Base-by-base conservation (phyloP, 2,888 invertebrate genomes). In the Adelognathus sp. region DNA sequence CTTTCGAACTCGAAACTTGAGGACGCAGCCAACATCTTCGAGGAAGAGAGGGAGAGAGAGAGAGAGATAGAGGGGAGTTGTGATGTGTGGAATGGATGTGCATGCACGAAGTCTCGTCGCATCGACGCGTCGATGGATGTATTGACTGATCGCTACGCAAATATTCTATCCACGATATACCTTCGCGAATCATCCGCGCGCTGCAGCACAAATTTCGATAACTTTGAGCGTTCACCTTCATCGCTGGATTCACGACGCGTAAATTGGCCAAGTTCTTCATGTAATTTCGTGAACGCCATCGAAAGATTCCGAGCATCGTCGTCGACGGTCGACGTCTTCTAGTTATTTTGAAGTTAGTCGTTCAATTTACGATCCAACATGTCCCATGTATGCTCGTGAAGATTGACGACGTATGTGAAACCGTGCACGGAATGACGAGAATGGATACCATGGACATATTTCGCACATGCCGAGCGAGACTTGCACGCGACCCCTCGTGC, bases 141-240 rank as follows among this genome's bases (percentile, higher is more conserved):
- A 50, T 82, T 82, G 82, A 81, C 76, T 75, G 83, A 84, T 85
- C 74, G 78, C 67, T 73, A 70, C 66, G 77, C 75, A 82, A 84
- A 83, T 84, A 83, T 76, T 80, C 79, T 18, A 74, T 79, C 66
- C 72, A 72, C 79, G 80, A 77, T 69, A 66, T 44, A 67, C 36
- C 36, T 24, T 9, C 58, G 21, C 50, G 16, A 18, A 18, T 46
- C 54, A 14, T 16, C 18, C 31, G 44, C 11, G 14, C 36, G 31
- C 46, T 67, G 58, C 21, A n/a, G n/a, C 41, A 50, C 31, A 18
- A 75, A 70, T 66, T 64, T 79, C 71, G 46, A 41, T 33, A 64
- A 77, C 50, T 80, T 66, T 39, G 14, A 24, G 44, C 31, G 24
- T 70, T 72, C 73, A 41, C 64, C 44, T 58, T 18, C n/a, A 27